Evolutionary conservation across 30 jellyfish, hydroid and myxozoan genomes (phyloP).

Genomic region (Mastigias papua): DNA sequence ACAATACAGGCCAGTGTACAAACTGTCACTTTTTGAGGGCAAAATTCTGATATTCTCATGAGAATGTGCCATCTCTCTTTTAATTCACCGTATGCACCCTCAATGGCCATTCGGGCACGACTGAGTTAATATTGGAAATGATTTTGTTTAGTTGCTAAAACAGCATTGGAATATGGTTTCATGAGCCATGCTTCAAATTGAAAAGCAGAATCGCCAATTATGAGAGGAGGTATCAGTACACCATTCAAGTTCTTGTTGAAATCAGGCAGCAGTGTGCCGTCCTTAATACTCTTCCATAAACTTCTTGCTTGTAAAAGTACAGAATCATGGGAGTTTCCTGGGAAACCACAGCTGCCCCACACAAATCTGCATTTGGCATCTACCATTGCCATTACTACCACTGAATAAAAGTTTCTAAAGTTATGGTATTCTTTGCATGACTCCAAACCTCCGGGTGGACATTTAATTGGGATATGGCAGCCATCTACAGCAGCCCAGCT

Average conservation of each 20-base stretch:
- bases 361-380: constrained; percentile 51
- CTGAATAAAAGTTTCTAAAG: constrained; percentile 45
- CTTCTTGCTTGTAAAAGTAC: constrained; percentile 36
- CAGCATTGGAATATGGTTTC: constrained; percentile 30
- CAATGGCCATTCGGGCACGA: constrained; percentile 61
- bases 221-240: constrained; percentile 1
- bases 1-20: constrained; percentile 42
- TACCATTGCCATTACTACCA: constrained; percentile 54
- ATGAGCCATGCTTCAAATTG: constrained; percentile 5
- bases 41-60: neutral
- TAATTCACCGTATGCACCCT: constrained; percentile 36
- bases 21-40: neutral
- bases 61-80: constrained; percentile 48
- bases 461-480: constrained; percentile 71
- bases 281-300: neutral
- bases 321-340: constrained; percentile 60
- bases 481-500: constrained; percentile 75
- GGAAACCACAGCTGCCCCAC: constrained; percentile 62
- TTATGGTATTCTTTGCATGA: constrained; percentile 30
- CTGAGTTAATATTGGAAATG: constrained; percentile 46
- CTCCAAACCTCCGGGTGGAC: constrained; percentile 20
- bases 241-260: neutral
- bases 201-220: constrained; percentile 58
- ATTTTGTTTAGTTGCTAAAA: constrained; percentile 5
- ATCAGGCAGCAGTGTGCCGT: neutral